A percentile compares a stretch with the other conserved stretches of the same genome.
These are phyloP conservation scores for Drosophila insularis DNA, from an alignment of 1,140 invertebrate genomes.

Conservation along the genomic window DNA sequence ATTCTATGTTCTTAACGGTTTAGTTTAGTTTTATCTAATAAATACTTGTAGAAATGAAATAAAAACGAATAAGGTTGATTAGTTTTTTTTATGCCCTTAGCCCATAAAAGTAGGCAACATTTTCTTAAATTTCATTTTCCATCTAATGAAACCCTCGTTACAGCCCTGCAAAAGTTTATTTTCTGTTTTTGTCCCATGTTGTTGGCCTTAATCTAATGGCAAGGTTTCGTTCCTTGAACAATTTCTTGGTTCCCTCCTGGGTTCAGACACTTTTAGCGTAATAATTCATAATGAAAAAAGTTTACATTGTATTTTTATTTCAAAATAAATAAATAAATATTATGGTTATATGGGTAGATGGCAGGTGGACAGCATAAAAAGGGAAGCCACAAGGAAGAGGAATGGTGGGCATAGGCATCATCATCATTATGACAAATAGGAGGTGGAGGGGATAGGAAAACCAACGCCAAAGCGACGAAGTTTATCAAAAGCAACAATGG, in stretches of 20 bases:
- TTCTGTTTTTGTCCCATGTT: not conserved
- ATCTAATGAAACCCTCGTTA: conserved; percentile 55
- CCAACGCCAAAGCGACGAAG: conserved; percentile 43
- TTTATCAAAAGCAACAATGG: conserved; percentile 78
- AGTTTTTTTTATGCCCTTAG: not conserved
- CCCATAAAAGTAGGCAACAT: conserved; percentile 41
- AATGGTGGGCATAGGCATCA: conserved; percentile 40
- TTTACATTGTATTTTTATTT: conserved; percentile 67
- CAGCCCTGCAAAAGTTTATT: conserved; percentile 55
- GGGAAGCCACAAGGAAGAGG: not conserved
- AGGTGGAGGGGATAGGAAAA: not conserved
- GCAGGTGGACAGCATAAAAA: conserved; percentile 17
- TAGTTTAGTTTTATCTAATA: too few relatives aligned
- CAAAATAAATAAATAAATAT: conserved; percentile 78
- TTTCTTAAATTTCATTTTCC: not conserved
- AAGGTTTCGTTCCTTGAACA: not conserved
- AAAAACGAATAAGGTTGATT: too few relatives aligned
- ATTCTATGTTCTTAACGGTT: too few relatives aligned
- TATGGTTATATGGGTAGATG: conserved; percentile 38
- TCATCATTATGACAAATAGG: conserved; percentile 53
- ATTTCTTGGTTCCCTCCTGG: not conserved
- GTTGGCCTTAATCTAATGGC: not conserved
- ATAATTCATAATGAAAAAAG: conserved; percentile 80
- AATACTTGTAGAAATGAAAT: too few relatives aligned
- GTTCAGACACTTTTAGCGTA: conserved; percentile 43